Evolutionary conservation across 1,140 invertebrate genomes (phyloP), one percentile per base, ranked within the genome.

Genomic region (Ceratina japonica): DNA sequence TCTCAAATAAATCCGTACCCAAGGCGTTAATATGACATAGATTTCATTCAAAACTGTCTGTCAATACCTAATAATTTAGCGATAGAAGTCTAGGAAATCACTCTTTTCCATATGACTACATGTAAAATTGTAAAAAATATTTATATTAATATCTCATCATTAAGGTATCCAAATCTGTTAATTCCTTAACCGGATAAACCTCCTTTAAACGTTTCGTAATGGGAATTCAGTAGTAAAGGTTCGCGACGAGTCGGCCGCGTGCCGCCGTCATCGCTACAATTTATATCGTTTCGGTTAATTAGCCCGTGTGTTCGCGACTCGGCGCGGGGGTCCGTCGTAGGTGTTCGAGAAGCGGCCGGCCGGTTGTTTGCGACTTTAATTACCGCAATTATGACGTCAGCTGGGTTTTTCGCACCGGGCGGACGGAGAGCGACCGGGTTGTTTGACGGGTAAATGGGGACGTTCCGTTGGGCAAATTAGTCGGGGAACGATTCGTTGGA

Each of bases 311-410:
- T 74, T 65, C 59, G 75, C 18, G 37, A 58, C 22, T 22, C 51
- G 24, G 61, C 27, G 49, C 24, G 18, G 52, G 16, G 20, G 54
- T 22, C 62, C 49, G 66, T 66, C 72, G 54, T 37, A 27, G 31
- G 16, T 54, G 22, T 8, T 44, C 31, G 63, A n/a, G 22, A 56
- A 20, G 12, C 31, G 37, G 20, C 18, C 18, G 37, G 49, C 27
- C 18, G 16, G 37, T 56, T 66, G 66, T 75, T 75, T 75, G 37
- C 63, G 63, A 75, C 73, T 75, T 66, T 75, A 49, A 75, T 75
- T 66, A 75, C 16, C 62, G 51, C 27, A 56, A 66, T 66, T 66
- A 65, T 75, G 58, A 66, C 16, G 31, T 66, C 31, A 10, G 8
- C 44, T 18, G 31, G 37, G 56, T 75, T 66, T 58, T 58, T 64